Conservation (phyloP, 2,888 invertebrate species). For the Athalia circularis region DNA sequence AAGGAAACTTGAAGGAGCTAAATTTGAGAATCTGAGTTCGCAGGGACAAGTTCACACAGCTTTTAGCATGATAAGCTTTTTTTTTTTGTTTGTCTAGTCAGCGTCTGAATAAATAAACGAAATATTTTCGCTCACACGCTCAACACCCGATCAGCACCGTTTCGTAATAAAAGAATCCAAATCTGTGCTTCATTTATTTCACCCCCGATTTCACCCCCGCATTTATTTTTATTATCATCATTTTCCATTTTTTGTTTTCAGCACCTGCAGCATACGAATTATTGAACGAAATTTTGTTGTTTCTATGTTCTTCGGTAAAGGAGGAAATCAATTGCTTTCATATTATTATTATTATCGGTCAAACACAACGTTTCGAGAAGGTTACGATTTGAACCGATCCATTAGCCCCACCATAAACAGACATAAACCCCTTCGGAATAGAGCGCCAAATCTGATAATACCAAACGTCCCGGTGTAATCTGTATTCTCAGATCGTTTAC, state of each 20-base stretch:
- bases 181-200: slow-evolving; percentile 14
- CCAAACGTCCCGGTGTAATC: slow-evolving; percentile 58
- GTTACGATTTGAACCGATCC: slow-evolving; percentile 48
- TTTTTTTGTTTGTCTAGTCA: background rate
- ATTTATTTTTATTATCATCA: background rate
- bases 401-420: slow-evolving; percentile 69
- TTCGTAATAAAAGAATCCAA: slow-evolving; percentile 24
- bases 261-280: background rate
- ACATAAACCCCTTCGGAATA: slow-evolving; percentile 63
- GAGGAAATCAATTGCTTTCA: background rate
- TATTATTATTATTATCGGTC: slow-evolving; percentile 27
- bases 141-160: background rate
- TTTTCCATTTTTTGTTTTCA: background rate
- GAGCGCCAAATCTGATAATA: slow-evolving; percentile 67
- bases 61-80: no score
- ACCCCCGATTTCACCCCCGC: background rate
- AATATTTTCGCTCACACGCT: background rate
- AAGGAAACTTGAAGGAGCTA: no score
- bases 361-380: slow-evolving; percentile 16
- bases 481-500: slow-evolving; percentile 57
- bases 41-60: no score
- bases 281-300: background rate
- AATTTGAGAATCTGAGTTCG: no score
- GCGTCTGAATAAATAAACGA: slow-evolving; percentile 28
- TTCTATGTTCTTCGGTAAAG: background rate